A percentile compares a stretch with the other conserved stretches of the same genome.
These are phyloP conservation scores for Loripinus fragilis DNA, from an alignment of 2,888 invertebrate species.

Conservation along the genomic window DNA sequence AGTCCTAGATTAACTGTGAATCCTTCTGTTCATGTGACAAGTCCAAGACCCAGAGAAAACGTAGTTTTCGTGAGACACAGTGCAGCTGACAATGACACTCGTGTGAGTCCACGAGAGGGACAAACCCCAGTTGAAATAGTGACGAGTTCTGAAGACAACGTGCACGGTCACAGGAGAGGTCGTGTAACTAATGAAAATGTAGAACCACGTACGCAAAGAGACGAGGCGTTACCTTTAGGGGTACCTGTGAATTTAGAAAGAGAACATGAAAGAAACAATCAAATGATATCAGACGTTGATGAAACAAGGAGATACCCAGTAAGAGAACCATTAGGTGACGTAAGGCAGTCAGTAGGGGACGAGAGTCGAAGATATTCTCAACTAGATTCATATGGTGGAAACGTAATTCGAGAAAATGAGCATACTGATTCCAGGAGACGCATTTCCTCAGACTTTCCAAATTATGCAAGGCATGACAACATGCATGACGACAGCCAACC, in stretches of 20 bases:
- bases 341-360: too few relatives aligned
- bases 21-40: background rate
- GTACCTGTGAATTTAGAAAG: background rate
- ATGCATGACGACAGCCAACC: too few relatives aligned
- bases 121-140: slow-evolving; percentile 4
- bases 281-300: background rate
- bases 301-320: too few relatives aligned
- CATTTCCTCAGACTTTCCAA: background rate
- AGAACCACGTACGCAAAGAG: background rate
- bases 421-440: background rate
- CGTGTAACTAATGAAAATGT: background rate
- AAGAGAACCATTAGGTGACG: too few relatives aligned
- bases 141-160: background rate
- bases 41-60: background rate
- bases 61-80: background rate
- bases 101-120: background rate
- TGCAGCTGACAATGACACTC: background rate
- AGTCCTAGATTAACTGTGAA: too few relatives aligned
- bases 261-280: background rate
- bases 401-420: background rate
- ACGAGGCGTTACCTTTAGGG: background rate
- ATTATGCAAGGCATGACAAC: too few relatives aligned
- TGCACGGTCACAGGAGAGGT: background rate
- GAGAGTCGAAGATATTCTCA: too few relatives aligned
- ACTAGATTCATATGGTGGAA: background rate